These are phyloP conservation scores for Serripes groenlandicus DNA, from an alignment of 2,888 invertebrate genomes.

Conservation along the genomic window DNA sequence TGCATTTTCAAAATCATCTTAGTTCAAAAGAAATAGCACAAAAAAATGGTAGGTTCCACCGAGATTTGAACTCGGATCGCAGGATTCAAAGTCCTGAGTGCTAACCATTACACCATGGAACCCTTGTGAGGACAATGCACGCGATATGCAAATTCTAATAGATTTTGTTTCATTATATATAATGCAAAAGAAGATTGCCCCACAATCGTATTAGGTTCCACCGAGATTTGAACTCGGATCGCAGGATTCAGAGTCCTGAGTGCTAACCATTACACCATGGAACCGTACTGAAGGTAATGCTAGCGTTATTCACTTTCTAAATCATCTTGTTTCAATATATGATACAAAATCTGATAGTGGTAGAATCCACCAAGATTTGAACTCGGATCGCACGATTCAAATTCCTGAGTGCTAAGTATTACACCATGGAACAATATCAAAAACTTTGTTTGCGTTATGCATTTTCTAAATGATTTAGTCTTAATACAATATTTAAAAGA, in stretches of 20 bases:
- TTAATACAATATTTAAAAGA: too few species aligned
- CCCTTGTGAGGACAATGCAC: too few species aligned
- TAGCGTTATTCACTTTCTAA: too few species aligned
- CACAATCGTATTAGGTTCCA: neutral
- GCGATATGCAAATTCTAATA: too few species aligned
- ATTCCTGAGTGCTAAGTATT: neutral
- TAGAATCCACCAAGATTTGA: neutral
- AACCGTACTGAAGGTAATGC: neutral
- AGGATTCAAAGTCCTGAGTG: neutral
- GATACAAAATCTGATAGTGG: neutral
- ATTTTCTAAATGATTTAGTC: too few species aligned
- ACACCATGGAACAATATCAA: slow-evolving; percentile 1
- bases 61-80: neutral
- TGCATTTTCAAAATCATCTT: too few species aligned
- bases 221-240: neutral
- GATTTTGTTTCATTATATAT: too few species aligned
- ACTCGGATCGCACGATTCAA: neutral
- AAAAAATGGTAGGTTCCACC: neutral
- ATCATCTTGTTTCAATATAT: too few species aligned
- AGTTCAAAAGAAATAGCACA: neutral
- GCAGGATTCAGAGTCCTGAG: neutral
- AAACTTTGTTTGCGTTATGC: too few species aligned
- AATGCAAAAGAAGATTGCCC: too few species aligned
- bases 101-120: neutral
- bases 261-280: neutral